Percentiles rank a stretch among this genome's conserved stretches.
These are phyloP conservation scores for Morone chrysops DNA, from an alignment of 2,113 vertebrate species.

Conservation along the genomic window DNA sequence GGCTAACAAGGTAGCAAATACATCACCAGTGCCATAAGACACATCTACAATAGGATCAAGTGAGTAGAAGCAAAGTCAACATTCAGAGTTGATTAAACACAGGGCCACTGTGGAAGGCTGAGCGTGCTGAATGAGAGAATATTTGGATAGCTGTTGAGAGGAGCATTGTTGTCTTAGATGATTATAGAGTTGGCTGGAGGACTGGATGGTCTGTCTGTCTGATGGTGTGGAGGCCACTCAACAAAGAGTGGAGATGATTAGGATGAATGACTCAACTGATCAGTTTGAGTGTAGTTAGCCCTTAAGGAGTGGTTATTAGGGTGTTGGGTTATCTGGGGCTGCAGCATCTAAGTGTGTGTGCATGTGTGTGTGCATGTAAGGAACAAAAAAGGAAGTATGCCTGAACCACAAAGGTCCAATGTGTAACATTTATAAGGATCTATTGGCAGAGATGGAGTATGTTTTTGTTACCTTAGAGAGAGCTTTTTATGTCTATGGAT, in stretches of 20 bases:
- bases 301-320: constrained; percentile 36
- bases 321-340: constrained; percentile 28
- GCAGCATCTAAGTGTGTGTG: constrained; percentile 16
- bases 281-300: constrained; percentile 85
- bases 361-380: neutral
- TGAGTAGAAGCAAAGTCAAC: constrained; percentile 64
- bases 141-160: constrained; percentile 76
- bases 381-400: neutral
- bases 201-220: constrained; percentile 26
- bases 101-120: constrained; percentile 20
- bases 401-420: neutral
- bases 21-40: constrained; percentile 34
- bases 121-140: constrained; percentile 38
- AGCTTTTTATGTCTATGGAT: no score
- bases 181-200: constrained; percentile 55
- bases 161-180: constrained; percentile 62
- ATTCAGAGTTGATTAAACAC: constrained; percentile 63
- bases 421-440: no score
- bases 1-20: constrained; percentile 58
- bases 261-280: constrained; percentile 89
- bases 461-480: no score
- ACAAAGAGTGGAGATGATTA: constrained; percentile 81
- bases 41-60: constrained; percentile 36
- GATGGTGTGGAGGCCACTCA: constrained; percentile 67
- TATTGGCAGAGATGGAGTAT: no score